Conservation (phyloP, 92 coral and sea anemone genomes). For the Paragorgia papillata region DNA sequence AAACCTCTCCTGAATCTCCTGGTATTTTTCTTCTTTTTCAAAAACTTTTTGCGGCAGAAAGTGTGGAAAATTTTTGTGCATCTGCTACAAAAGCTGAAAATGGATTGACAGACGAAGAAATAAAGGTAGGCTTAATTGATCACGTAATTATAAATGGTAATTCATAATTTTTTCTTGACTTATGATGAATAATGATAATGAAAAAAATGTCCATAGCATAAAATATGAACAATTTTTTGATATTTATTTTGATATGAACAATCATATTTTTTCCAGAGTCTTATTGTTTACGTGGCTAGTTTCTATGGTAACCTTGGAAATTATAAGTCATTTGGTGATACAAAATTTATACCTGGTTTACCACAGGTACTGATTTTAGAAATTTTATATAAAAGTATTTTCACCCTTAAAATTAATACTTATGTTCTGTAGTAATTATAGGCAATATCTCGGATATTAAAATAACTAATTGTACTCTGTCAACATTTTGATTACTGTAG, state of each 20-base stretch:
- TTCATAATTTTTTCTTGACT: too few species aligned
- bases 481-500: conserved; percentile 34
- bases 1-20: conserved; percentile 93
- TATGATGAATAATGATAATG: too few species aligned
- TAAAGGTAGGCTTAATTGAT: conserved; percentile 62
- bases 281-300: conserved; percentile 86
- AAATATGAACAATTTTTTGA: too few species aligned
- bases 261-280: conserved; percentile 59
- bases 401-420: not conserved
- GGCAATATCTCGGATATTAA: too few species aligned
- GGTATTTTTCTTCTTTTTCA: conserved; percentile 91
- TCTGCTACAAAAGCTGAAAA: conserved; percentile 55
- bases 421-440: too few species aligned
- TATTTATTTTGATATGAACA: too few species aligned
- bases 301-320: conserved; percentile 97
- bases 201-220: too few species aligned
- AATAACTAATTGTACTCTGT: too few species aligned
- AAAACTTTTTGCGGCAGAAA: conserved; percentile 73
- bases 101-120: conserved; percentile 76
- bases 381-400: not conserved
- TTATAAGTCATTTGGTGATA: conserved; percentile 98
- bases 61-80: conserved; percentile 59
- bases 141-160: too few species aligned
- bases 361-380: conserved; percentile 65
- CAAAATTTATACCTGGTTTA: conserved; percentile 88